Base-by-base conservation (phyloP, 2,113 vertebrate species). In the Harpagus bidentatus region DNA sequence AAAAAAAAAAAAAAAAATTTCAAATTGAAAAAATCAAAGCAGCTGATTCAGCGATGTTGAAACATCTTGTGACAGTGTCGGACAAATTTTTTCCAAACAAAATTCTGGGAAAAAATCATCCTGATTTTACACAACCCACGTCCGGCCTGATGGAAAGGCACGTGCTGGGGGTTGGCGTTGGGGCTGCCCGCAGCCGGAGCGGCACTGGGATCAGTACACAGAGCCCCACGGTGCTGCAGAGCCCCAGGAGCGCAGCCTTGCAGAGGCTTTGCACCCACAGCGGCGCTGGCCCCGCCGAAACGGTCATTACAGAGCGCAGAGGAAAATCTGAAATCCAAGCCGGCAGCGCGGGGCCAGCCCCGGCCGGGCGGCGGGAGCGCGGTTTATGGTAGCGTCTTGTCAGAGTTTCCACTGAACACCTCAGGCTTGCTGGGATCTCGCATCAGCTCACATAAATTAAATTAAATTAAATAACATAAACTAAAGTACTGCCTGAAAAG, bases 21-120 rank as follows among this genome's bases (percentile, higher is more conserved):
- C 42, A 45, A 78, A 50, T 19, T 32, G 80, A 90, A 92, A 94
- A 88, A 89, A 74, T 73, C 72, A 55, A 81, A 94, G 61, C 77
- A 67, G 95, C 95, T 97, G 95, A 97, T 93, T 95, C 95, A 96
- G 94, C 89, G 26, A 53, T 94, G 94, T 61, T 29, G 94, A 94
- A 97, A 96, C 42, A 36, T 83, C 93, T 82, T 86, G 86, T 92
- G 94, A 92, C 83, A 84, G 86, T 0, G 0, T 19, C 11, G 2
- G 67, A 38, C 34, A 48, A 11, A 76, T 66, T 82, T 91, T 95
- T 96, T 91, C 96, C 90, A 11, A 87, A 66, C 26, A 32, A 52
- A 82, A 63, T 90, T 92, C 90, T 72, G 82, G 90, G 94, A 92
- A 95, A 58, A 72, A 73, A 26, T 45, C 84, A 42, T 73, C 72